phyloP scores from a whole-genome alignment of 2,113 vertebrate species.

The Zapornia atra region DNA sequence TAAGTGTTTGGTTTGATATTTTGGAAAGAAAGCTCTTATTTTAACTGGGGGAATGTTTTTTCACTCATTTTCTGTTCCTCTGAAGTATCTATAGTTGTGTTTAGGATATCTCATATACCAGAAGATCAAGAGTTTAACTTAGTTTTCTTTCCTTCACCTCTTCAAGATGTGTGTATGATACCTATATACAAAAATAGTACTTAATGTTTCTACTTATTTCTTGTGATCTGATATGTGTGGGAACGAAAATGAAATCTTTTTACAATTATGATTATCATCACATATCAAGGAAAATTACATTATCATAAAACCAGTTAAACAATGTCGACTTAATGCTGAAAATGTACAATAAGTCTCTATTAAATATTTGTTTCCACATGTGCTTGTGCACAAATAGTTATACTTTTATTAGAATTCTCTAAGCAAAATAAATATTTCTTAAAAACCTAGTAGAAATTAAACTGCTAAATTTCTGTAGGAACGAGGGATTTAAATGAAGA shows the following conservation, averaged over 20 bases:
- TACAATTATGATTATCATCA: background rate
- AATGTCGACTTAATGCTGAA: background rate
- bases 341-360: background rate
- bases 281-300: background rate
- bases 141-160: background rate
- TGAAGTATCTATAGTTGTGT: background rate
- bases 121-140: background rate
- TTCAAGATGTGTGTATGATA: background rate
- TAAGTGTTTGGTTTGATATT: background rate
- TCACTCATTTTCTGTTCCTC: background rate
- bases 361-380: background rate
- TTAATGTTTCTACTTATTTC: background rate
- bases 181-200: background rate
- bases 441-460: background rate
- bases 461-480: background rate
- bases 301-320: background rate
- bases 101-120: background rate
- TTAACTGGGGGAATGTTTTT: background rate
- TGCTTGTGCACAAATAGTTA: background rate
- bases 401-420: background rate
- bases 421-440: background rate
- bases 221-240: background rate
- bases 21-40: background rate
- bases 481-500: background rate
- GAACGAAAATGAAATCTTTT: background rate